Evolutionary conservation across 2,113 vertebrate genomes (phyloP), one percentile per base, ranked within the genome.

Genomic region (Callocephalon fimbriatum): DNA sequence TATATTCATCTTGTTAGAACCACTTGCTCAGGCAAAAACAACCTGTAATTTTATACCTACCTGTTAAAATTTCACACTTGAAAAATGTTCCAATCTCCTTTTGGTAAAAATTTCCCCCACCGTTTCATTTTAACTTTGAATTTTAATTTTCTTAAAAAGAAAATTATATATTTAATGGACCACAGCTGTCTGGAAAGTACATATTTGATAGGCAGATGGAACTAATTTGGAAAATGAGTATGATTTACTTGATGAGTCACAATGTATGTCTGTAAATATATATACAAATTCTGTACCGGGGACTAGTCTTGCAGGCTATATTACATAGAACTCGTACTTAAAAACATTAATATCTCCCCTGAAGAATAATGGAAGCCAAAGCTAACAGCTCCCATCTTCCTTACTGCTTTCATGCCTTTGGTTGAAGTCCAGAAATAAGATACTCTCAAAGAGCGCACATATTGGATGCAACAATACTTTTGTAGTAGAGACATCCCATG

Each of bases 231-330:
- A 97, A 97, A 97, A 97, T 95, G 70, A 96, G 80, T 95, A 88
- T 92, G 72, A 95, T 97, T 94, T 97, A 85, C 92, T 94, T 93
- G 93, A 96, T 97, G 96, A 97, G 88, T 97, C 97, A 97, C 86
- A 92, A 93, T n/a, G 85, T 93, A 86, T 85, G 82, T 86, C 93
- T 92, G 88, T 38, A 96, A 96, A 95, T 95, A 95, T 63, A 53
- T 65, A 95, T 61, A 79, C 40, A 75, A 91, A 68, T 67, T 93
- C 40, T 81, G 93, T 79, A 77, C 61, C 31, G 14, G 66, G 78
- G 44, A 86, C 76, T 61, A 48, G 82, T 68, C 48, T 75, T 77
- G 38, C 25, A 88, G 84, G 72, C 20, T 32, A 23, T 13, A 38
- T 73, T 66, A 68, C 45, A 65, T 1, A 44, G 35, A 88, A 71